phyloP scores from a whole-genome alignment of 1,140 invertebrate species.

The Anastatus disparis region DNA sequence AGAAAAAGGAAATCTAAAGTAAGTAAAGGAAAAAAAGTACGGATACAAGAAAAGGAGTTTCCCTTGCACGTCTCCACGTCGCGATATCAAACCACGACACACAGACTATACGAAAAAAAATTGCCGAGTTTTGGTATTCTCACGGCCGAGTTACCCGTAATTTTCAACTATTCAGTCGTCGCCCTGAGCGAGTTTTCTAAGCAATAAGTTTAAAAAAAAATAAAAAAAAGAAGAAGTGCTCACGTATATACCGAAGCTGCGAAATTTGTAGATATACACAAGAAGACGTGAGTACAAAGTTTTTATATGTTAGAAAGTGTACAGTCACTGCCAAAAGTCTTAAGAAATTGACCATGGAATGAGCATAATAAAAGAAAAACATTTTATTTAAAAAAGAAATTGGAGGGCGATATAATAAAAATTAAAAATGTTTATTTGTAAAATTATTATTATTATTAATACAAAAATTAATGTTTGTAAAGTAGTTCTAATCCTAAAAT shows the following conservation, averaged over 20 bases:
- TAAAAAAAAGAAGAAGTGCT: neutral
- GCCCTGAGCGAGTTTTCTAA: neutral
- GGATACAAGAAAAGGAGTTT: neutral
- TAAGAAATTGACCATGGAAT: neutral
- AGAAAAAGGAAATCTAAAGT: neutral
- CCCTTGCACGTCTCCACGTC: neutral
- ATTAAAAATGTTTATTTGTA: too few relatives aligned
- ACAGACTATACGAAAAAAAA: neutral
- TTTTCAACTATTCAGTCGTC: conserved; percentile 14
- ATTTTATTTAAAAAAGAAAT: neutral
- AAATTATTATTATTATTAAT: too few relatives aligned
- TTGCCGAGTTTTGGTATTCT: neutral
- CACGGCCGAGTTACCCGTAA: neutral
- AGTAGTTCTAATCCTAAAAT: too few relatives aligned
- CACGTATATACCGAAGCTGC: neutral
- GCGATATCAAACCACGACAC: too few relatives aligned
- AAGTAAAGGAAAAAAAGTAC: neutral
- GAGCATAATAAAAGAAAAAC: neutral
- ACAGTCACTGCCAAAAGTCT: neutral
- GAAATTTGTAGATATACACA: neutral
- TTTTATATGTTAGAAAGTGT: neutral
- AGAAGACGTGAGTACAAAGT: neutral
- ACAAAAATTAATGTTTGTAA: too few relatives aligned
- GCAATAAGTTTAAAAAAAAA: neutral
- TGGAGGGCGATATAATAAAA: too few relatives aligned